Evolutionary conservation across 2,888 invertebrate genomes (phyloP), one percentile per base, ranked within the genome.

Genomic region (Capitulum mitella): DNA sequence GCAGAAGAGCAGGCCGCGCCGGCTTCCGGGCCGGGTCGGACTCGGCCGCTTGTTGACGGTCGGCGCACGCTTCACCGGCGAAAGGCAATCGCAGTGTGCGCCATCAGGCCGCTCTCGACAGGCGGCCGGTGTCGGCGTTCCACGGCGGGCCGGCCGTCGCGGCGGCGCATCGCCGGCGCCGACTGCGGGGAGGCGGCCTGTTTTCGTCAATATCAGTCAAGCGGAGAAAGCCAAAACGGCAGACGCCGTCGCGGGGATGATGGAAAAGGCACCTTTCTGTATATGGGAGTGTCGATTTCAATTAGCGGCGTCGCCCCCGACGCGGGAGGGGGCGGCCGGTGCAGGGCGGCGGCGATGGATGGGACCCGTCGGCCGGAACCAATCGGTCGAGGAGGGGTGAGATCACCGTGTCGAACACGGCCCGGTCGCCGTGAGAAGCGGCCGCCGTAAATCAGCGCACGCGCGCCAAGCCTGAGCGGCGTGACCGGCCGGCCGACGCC

Each of bases 171-270:
- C 22, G 26, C 1, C 54, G 29, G 19, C 70, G 37, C 40, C 37
- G 34, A 22, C 40, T 12, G 19, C 64, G 19, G 22, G 3, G 22
- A 43, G 19, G 22, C 70, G 10, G 37, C 12, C 40, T 70, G 70
- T 70, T 70, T 70, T 37, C 70, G 70, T 70, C 70, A 70, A 70
- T 29, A 70, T 40, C 70, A 29, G 12, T 26, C 70, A 19, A 22
- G 16, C 70, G 70, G 70, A 70, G 70, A 70, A 70, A 70, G 70
- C 70, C 70, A n/a, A 70, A 70, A 70, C 70, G 70, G 26, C 70
- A 70, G 22, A 19, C 22, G 29, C 22, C 70, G 40, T 40, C 70
- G 26, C 70, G 26, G 10, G 12, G 37, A 40, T 70, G 70, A 70
- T 70, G 37, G 70, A 70, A 26, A 19, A 34, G 40, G 16, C 70